A percentile compares a stretch with the other conserved stretches of the same genome.
Conservation (phyloP, 2,113 vertebrate genomes). For the Syngnathus floridae region DNA sequence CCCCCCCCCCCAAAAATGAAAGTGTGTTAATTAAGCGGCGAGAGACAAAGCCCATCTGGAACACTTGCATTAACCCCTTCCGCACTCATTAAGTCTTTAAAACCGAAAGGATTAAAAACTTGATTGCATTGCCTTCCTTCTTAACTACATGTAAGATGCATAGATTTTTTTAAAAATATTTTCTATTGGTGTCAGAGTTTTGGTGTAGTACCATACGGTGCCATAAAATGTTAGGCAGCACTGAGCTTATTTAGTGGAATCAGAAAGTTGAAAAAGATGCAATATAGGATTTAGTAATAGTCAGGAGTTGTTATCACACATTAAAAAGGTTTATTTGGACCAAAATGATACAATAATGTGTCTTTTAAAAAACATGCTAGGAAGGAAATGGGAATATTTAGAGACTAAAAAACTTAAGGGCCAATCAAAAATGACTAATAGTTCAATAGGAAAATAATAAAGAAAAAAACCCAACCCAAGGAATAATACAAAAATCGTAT, state of each 20-base stretch:
- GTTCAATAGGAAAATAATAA: neutral
- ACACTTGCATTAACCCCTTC: slow-evolving; percentile 44
- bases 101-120: slow-evolving; percentile 23
- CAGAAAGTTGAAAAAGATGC: no score
- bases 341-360: slow-evolving; percentile 18
- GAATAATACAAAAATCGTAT: neutral
- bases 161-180: no score
- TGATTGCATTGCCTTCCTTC: slow-evolving; percentile 9
- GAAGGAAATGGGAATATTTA: slow-evolving; percentile 1
- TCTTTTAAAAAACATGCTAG: neutral
- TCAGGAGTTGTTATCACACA: slow-evolving; percentile 1
- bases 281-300: no score
- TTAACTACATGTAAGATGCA: neutral
- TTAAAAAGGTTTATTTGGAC: slow-evolving; percentile 31
- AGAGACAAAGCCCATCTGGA: slow-evolving; percentile 51
- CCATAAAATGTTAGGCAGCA: no score
- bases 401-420: neutral
- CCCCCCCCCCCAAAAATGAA: slow-evolving; percentile 40
- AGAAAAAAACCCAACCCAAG: neutral
- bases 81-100: slow-evolving; percentile 43
- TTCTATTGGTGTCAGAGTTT: no score
- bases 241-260: no score
- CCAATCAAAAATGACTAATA: neutral
- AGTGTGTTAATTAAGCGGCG: slow-evolving; percentile 54
- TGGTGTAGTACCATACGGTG: no score